phyloP scores from a whole-genome alignment of 2,888 invertebrate species.

The Deilephila porcellus region DNA sequence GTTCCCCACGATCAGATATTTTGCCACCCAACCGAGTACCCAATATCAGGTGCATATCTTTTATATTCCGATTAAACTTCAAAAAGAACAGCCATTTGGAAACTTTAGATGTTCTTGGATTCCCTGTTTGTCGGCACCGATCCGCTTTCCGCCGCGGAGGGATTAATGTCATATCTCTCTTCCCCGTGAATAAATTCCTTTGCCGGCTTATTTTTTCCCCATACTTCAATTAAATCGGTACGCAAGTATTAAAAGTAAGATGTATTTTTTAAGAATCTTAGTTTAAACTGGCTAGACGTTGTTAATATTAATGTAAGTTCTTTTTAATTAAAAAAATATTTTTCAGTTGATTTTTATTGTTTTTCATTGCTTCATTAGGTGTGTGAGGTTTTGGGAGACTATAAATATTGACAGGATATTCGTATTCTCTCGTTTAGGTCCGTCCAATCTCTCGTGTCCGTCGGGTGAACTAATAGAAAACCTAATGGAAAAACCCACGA shows the following conservation, averaged over 20 bases:
- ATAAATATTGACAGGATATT: no score
- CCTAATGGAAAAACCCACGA: no score
- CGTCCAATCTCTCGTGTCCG: no score
- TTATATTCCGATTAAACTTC: conserved; percentile 10
- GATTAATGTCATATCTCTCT: conserved; percentile 18
- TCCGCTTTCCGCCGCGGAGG: conserved; percentile 2
- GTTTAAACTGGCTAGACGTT: not conserved
- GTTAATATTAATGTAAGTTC: not conserved
- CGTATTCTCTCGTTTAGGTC: no score
- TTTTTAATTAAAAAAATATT: not conserved
- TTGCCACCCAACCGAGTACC: not conserved
- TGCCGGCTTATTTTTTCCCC: not conserved
- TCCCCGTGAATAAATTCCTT: conserved; percentile 14
- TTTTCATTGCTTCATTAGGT: no score
- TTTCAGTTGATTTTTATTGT: no score
- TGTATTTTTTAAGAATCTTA: not conserved
- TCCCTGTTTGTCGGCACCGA: conserved; percentile 10
- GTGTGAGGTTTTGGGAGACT: no score
- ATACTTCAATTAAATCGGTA: not conserved
- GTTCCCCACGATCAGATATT: no score
- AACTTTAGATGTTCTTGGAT: not conserved
- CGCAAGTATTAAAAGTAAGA: not conserved
- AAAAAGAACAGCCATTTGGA: conserved; percentile 13
- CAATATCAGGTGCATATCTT: not conserved
- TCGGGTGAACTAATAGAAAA: no score